Evolutionary conservation across 1,140 invertebrate species (phyloP), one percentile per base, ranked within the genome.

Genomic region (Eupristina koningsbergeri): DNA sequence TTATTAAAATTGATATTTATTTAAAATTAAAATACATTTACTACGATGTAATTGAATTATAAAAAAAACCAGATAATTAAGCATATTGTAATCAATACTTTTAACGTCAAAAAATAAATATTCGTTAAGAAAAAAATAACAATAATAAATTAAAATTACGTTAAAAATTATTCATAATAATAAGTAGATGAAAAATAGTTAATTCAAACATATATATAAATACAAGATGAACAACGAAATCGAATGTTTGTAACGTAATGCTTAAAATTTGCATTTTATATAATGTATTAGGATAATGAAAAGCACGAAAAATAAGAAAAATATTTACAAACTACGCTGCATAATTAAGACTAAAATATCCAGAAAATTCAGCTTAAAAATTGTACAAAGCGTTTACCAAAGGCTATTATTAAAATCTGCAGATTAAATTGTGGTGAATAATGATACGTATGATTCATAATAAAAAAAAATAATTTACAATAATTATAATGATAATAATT

Each of bases 231-330:
- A 17, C 17, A 50, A 15, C 2, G 47, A 50, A 15, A 50, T 50
- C 13, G 47, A 50, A 17, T 50, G n/a, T n/a, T n/a, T n/a, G n/a
- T n/a, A n/a, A n/a, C n/a, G 41, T 45, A 45, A 7, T 45, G 13
- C 13, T 45, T 45, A 45, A 45, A 7, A 45, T 7, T 17, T 63
- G 7, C 6, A n/a, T 26, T 71, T 71, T 71, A 41, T 41, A 1
- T 0, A 26, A 41, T 26, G 3, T 22, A 71, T 45, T 47, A 64
- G 80, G 45, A 26, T 26, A 41, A 13, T 81, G 39, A 84, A 79
- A 81, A 83, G 45, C 74, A 86, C 85, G 85, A 76, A 83, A 82
- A 85, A 64, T 34, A 50, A 80, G 79, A 84, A 80, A n/a, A 82
- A 79, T 53, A 81, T 76, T 79, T 71, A 85, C 73, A 83, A n/a